phyloP scores from a whole-genome alignment of 2,797 vertebrate genomes.

The Rhynchonycteris naso region DNA sequence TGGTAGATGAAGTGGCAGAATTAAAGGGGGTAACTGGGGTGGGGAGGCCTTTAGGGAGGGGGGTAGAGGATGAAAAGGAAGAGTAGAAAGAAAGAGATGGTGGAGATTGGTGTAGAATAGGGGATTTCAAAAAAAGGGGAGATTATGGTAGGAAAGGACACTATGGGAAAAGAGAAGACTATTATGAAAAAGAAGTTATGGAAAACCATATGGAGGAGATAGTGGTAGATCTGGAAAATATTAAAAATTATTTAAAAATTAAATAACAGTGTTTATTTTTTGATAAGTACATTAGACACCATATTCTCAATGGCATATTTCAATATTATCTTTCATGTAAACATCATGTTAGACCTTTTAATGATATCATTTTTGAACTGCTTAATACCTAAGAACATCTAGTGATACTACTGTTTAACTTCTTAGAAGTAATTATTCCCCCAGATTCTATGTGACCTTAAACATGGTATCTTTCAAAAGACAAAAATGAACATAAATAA shows the following conservation, averaged over 20 bases:
- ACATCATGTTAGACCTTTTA: slow-evolving; percentile 58
- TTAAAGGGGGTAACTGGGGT: slow-evolving; percentile 72
- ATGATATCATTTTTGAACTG: slow-evolving; percentile 51
- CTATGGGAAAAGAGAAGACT: slow-evolving; percentile 62
- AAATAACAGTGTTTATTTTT: slow-evolving; percentile 72
- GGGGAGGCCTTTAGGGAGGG: slow-evolving; percentile 59
- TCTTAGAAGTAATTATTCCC: slow-evolving; percentile 60
- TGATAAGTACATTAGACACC: slow-evolving; percentile 61
- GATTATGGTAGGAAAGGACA: slow-evolving; percentile 13
- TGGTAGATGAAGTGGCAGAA: not conserved
- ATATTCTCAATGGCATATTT: slow-evolving; percentile 62
- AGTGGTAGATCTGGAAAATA: slow-evolving; percentile 78
- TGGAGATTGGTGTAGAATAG: not conserved
- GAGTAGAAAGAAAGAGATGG: slow-evolving; percentile 57
- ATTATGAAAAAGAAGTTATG: slow-evolving; percentile 82
- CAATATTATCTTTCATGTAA: slow-evolving; percentile 64
- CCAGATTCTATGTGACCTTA: not conserved
- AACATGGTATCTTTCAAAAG: slow-evolving; percentile 70
- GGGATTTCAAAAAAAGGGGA: not conserved
- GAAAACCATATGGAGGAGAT: slow-evolving; percentile 71
- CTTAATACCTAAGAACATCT: slow-evolving; percentile 60
- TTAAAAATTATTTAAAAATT: slow-evolving; percentile 62
- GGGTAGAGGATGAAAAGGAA: not conserved
- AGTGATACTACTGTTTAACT: slow-evolving; percentile 69
- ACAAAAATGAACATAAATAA: slow-evolving; percentile 75